Percentiles rank a stretch among this genome's conserved stretches.
Conservation (phyloP, 2,797 vertebrate genomes). For the Acipenser oxyrinchus region DNA sequence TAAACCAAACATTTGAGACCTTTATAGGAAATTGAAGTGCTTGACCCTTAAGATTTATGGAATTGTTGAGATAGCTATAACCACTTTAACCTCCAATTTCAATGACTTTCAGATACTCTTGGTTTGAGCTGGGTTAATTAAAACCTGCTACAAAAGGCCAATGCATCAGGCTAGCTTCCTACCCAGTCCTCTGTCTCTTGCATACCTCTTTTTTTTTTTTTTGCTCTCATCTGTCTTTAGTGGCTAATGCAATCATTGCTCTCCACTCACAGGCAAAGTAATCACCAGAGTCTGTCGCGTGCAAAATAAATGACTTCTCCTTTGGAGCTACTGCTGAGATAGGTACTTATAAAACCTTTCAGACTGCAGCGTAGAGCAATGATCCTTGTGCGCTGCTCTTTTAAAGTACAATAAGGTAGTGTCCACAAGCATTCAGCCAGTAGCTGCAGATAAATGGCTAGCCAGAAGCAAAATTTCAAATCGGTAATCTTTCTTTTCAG, state of each 20-base stretch:
- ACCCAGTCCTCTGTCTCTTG: too few relatives aligned
- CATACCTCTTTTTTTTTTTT: too few relatives aligned
- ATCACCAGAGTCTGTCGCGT: constrained; percentile 1
- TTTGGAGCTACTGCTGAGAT: constrained; percentile 8
- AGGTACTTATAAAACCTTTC: constrained; percentile 16
- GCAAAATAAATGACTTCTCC: background rate
- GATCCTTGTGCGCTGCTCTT: constrained; percentile 8
- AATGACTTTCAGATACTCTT: too few relatives aligned
- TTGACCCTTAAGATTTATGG: too few relatives aligned
- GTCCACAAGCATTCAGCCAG: constrained; percentile 16
- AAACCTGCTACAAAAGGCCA: too few relatives aligned
- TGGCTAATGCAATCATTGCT: background rate
- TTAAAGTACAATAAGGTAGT: constrained; percentile 14
- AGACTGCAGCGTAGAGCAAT: constrained; percentile 13
- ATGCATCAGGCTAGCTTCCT: too few relatives aligned
- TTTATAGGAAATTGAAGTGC: too few relatives aligned
- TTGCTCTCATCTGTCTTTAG: background rate
- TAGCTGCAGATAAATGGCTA: constrained; percentile 13
- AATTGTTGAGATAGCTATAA: too few relatives aligned
- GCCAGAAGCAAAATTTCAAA: constrained; percentile 5
- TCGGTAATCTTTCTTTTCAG: background rate
- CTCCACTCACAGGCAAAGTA: constrained; percentile 3
- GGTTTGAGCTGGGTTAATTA: too few relatives aligned
- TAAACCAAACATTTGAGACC: too few relatives aligned
- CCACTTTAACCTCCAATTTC: too few relatives aligned